A percentile compares a stretch with the other conserved stretches of the same genome.
Conservation (phyloP, 1,140 invertebrate species). For the Pemphigus obesinymphae region DNA sequence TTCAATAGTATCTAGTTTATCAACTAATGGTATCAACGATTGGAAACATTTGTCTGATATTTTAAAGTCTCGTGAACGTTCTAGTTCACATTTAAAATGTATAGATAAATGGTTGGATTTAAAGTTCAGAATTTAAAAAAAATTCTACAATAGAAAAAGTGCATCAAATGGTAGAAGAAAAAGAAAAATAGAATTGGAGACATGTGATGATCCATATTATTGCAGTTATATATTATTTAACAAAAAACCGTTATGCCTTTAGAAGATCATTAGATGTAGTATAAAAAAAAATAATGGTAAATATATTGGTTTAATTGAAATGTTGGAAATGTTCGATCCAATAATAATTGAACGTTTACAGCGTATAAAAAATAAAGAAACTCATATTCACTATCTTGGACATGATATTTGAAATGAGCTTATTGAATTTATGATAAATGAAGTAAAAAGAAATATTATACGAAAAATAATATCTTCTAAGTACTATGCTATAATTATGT, state of each 20-base stretch:
- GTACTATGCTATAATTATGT: slow-evolving; percentile 44
- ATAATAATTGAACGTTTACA: not conserved
- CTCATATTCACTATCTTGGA: not conserved
- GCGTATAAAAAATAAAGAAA: not conserved
- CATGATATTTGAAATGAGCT: not conserved
- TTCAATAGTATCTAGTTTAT: no score
- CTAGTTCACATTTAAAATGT: no score
- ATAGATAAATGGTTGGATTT: no score
- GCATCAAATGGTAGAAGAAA: not conserved
- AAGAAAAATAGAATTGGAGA: slow-evolving; percentile 2
- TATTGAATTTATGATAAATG: slow-evolving; percentile 18
- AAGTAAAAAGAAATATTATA: slow-evolving; percentile 44
- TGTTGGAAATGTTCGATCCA: not conserved
- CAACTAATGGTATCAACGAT: no score
- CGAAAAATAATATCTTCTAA: slow-evolving; percentile 40
- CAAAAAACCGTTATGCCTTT: not conserved
- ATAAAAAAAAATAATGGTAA: not conserved
- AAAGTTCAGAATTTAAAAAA: no score
- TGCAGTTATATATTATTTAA: not conserved
- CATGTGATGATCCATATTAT: not conserved
- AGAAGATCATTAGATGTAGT: not conserved
- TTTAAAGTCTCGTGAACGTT: no score
- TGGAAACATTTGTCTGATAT: no score
- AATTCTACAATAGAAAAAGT: not conserved
- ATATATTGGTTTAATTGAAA: not conserved